Percentiles rank a stretch among this genome's conserved stretches.
Conservation (phyloP, 2,113 vertebrate genomes). For the Hystrix brachyura region DNA sequence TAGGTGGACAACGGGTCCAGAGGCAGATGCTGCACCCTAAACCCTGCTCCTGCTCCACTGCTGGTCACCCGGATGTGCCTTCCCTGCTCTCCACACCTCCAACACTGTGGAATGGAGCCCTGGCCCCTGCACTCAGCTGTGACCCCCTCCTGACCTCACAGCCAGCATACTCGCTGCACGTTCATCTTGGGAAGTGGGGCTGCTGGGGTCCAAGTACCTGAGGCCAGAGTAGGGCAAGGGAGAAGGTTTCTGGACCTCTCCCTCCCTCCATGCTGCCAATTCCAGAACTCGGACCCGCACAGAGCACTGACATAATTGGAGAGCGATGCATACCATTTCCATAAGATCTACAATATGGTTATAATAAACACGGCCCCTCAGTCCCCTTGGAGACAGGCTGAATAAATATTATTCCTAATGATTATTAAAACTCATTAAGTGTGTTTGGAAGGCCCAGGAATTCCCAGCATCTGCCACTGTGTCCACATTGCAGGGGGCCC, state of each 20-base stretch:
- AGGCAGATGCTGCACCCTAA: neutral
- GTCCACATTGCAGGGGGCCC: neutral
- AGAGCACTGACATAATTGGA: slow-evolving; percentile 70
- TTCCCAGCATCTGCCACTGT: slow-evolving; percentile 66
- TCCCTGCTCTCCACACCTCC: neutral
- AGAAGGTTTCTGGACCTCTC: neutral
- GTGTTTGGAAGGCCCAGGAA: slow-evolving; percentile 73
- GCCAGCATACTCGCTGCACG: neutral
- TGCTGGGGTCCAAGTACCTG: neutral
- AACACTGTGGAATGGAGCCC: neutral
- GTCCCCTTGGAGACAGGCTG: slow-evolving; percentile 80
- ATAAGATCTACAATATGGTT: slow-evolving; percentile 81
- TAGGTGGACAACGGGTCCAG: neutral
- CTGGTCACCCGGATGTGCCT: neutral
- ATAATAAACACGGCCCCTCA: slow-evolving; percentile 58
- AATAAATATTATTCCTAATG: slow-evolving; percentile 84
- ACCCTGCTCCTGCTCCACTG: neutral
- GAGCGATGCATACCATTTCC: slow-evolving; percentile 77
- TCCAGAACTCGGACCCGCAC: neutral
- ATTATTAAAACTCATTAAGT: slow-evolving; percentile 82
- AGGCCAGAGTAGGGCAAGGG: neutral
- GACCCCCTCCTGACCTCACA: neutral
- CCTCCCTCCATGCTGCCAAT: slow-evolving; percentile 12
- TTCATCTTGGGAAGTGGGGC: neutral
- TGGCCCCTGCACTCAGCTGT: neutral